A percentile compares a stretch with the other conserved stretches of the same genome.
Evolutionary conservation across 2,113 vertebrate genomes (phyloP).

Genomic region (Pelecanus crispus): DNA sequence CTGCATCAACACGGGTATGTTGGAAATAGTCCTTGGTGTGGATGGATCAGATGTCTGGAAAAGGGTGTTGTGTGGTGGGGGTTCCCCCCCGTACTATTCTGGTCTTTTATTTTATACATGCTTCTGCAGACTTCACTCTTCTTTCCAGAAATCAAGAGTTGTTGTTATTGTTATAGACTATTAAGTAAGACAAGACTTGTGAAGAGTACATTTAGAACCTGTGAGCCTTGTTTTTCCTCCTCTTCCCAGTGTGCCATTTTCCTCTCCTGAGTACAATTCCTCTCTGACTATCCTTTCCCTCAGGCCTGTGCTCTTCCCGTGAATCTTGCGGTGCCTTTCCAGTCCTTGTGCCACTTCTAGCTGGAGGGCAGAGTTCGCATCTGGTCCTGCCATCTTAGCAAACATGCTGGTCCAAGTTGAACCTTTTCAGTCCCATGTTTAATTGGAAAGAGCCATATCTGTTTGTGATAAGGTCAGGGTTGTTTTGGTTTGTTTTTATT

Average conservation of each 20-base stretch:
- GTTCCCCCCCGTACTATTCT: background rate
- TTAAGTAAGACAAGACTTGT: background rate
- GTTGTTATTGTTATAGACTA: background rate
- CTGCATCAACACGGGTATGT: background rate
- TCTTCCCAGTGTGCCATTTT: background rate
- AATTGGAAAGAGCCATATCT: background rate
- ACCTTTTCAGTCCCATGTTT: background rate
- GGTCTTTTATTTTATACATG: background rate
- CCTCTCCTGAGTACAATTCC: background rate
- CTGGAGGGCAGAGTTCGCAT: background rate
- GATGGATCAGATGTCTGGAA: background rate
- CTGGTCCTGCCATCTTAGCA: background rate
- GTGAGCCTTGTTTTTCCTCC: background rate
- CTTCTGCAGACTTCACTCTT: background rate
- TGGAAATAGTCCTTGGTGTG: background rate
- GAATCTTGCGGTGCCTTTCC: background rate
- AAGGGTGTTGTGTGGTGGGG: background rate
- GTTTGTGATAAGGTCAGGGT: background rate
- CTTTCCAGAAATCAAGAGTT: background rate
- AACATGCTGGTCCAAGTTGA: background rate
- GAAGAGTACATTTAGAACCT: background rate
- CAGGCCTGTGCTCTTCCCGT: background rate
- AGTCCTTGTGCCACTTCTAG: background rate
- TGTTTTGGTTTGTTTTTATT: background rate
- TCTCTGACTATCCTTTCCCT: background rate